Percentiles rank a stretch among this genome's conserved stretches.
phyloP scores from a whole-genome alignment of 2,888 invertebrate genomes.

The Lithodes maja region DNA sequence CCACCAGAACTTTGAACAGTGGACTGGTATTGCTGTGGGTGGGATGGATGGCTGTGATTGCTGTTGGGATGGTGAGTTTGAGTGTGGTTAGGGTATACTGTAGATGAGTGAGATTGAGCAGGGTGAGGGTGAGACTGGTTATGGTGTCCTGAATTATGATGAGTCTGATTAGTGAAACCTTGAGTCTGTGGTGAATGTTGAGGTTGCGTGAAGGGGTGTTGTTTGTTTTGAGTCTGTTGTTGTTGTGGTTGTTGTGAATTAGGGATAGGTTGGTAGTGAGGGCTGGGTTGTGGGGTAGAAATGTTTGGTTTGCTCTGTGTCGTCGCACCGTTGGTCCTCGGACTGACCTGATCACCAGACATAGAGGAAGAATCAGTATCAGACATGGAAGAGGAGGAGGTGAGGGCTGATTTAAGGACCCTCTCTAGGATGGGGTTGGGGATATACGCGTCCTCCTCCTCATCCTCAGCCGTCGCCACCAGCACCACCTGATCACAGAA shows the following conservation, averaged over 20 bases:
- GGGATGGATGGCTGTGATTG: slow-evolving; percentile 37
- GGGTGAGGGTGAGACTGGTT: slow-evolving; percentile 6
- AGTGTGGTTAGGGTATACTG: slow-evolving; percentile 24
- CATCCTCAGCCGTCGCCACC: slow-evolving; percentile 93
- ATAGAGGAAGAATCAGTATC: slow-evolving; percentile 41
- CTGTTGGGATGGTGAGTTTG: slow-evolving; percentile 1
- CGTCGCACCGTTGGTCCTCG: slow-evolving; percentile 28
- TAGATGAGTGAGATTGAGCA: neutral
- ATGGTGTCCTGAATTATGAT: slow-evolving; percentile 27
- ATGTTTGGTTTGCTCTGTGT: slow-evolving; percentile 34
- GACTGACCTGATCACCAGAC: slow-evolving; percentile 39
- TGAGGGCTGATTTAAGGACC: slow-evolving; percentile 79
- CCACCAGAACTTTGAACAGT: slow-evolving; percentile 23
- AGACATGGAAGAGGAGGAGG: slow-evolving; percentile 48
- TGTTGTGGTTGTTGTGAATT: slow-evolving; percentile 23
- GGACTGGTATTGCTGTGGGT: slow-evolving; percentile 39
- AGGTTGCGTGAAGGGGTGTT: slow-evolving; percentile 28
- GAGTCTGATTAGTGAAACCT: slow-evolving; percentile 30
- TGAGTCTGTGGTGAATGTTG: slow-evolving; percentile 45
- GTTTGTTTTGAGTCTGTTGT: slow-evolving; percentile 26
- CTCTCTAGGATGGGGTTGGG: slow-evolving; percentile 93
- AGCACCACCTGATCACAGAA: slow-evolving; percentile 96
- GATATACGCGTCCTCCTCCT: slow-evolving; percentile 91
- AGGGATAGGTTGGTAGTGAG: slow-evolving; percentile 46
- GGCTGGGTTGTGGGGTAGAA: slow-evolving; percentile 63